A percentile compares a stretch with the other conserved stretches of the same genome.
Evolutionary conservation across 2,113 vertebrate genomes (phyloP).

Genomic region (Tinamus guttatus): DNA sequence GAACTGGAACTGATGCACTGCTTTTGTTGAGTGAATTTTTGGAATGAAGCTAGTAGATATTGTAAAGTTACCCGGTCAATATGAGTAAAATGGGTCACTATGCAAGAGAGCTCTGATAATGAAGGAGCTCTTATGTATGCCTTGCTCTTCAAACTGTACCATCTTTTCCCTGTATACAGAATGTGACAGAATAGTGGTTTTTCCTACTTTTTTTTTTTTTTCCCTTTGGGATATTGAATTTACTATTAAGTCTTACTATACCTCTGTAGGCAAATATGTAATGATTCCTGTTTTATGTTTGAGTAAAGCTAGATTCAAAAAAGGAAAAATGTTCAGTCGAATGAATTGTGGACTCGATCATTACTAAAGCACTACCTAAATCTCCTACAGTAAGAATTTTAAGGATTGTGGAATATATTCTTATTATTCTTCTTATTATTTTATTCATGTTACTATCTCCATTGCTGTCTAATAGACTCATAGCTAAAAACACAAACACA

Average conservation of each 20-base stretch:
- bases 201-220: conserved; percentile 4
- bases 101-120: not conserved
- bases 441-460: conserved; percentile 6
- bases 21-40: not conserved
- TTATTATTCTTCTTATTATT: no score
- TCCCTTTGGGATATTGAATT: not conserved
- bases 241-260: not conserved
- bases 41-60: not conserved
- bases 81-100: not conserved
- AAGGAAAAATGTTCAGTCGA: not conserved
- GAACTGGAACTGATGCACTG: not conserved
- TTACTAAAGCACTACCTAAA: not conserved
- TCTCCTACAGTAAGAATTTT: not conserved
- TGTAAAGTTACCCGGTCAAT: not conserved
- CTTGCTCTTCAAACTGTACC: not conserved
- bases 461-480: not conserved
- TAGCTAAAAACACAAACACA: not conserved
- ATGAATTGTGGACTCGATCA: conserved; percentile 9
- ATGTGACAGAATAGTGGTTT: not conserved
- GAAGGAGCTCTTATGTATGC: not conserved
- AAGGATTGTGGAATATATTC: not conserved
- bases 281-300: not conserved
- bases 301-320: conserved; percentile 6
- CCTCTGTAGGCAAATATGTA: not conserved
- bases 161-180: not conserved